Base-by-base conservation (phyloP, 2,797 vertebrate genomes). In the Ctenopoma kingsleyae region DNA sequence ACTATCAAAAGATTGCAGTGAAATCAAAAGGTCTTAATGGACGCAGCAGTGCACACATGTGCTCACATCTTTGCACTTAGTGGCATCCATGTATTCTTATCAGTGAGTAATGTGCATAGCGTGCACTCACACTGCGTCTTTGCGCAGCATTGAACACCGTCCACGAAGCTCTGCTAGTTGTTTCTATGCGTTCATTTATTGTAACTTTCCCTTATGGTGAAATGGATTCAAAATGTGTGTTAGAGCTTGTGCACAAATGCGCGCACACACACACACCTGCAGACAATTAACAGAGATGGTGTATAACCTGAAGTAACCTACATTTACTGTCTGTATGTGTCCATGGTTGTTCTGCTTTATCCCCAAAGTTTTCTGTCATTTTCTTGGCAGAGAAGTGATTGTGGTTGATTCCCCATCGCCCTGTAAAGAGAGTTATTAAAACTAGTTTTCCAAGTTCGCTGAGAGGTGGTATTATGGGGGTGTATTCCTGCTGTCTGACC, bases 401-500 rank as follows among this genome's bases (percentile, higher is more conserved):
- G 12, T 40, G 38, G 11, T 43, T 16, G 15, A 17, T 43, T 72
- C 76, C 30, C 27, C 17, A 5, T 77, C 64, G 27, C 36, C 71
- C 41, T 50, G 32, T 16, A 64, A 56, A 61, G 20, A 15, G 7
- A 9, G 52, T 76, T 57, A 62, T 78, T 64, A 13, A 32, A 76
- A 70, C 6, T 13, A 22, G 69, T 57, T 78, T 70, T 66, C 62
- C 60, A 23, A 78, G 56, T 81, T 69, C 57, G 66, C 60, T 73
- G 61, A 82, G 67, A 71, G 69, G 73, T 57, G 49, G 67, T 63
- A 53, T 84, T 80, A 74, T 44, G 60, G 51, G 73, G 81, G 80
- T 78, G 76, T 87, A 38, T 84, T 78, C 84, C 68, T 88, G 84
- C 82, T 76, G 63, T 86, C 78, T 91, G 91, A 91, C 92, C 89